These are phyloP conservation scores for Triops longicaudatus DNA, from an alignment of 1,140 invertebrate species.

Conservation along the genomic window DNA sequence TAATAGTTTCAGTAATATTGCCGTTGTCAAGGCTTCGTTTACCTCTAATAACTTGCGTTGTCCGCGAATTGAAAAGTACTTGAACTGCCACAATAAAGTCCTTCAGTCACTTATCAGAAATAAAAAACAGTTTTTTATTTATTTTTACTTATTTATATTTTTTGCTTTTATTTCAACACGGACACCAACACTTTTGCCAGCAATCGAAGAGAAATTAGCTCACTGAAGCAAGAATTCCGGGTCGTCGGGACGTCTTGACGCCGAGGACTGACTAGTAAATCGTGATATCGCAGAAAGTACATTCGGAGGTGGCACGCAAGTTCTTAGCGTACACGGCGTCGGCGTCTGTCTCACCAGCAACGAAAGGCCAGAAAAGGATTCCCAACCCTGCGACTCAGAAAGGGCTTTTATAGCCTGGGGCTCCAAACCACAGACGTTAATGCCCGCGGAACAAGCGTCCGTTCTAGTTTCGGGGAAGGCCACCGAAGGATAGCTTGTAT, in stretches of 20 bases:
- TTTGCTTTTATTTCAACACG: too few species aligned
- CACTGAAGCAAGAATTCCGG: not conserved
- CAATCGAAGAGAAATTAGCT: too few species aligned
- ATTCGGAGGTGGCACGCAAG: not conserved
- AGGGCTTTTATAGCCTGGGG: not conserved
- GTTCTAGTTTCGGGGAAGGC: not conserved
- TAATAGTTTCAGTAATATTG: too few species aligned
- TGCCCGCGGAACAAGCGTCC: not conserved
- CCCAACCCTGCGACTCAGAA: not conserved
- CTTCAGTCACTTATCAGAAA: too few species aligned
- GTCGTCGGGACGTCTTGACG: not conserved
- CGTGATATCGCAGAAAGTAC: not conserved
- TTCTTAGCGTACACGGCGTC: not conserved
- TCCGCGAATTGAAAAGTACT: too few species aligned
- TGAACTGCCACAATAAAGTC: too few species aligned
- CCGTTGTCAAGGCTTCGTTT: too few species aligned
- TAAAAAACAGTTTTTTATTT: too few species aligned
- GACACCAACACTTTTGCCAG: too few species aligned
- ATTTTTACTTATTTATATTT: too few species aligned
- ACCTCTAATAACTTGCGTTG: too few species aligned
- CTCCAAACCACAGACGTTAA: not conserved
- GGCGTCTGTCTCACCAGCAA: not conserved
- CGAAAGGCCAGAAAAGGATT: not conserved
- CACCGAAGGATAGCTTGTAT: too few species aligned
- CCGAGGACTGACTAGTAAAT: not conserved